Evolutionary conservation across 2,888 invertebrate genomes (phyloP).

Genomic region (Nomada goodeniana): DNA sequence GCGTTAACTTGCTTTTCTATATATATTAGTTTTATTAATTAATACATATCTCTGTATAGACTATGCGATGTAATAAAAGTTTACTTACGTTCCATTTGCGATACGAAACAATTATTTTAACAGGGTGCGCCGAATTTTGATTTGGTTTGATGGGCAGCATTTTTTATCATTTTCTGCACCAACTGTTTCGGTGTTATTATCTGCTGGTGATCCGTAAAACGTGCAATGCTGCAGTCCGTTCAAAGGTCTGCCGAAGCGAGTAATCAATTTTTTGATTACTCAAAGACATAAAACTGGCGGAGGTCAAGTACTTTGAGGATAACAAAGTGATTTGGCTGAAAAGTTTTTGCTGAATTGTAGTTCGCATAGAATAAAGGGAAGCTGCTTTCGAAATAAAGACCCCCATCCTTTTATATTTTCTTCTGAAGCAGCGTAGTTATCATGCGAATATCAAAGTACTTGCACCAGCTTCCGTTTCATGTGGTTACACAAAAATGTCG

Average conservation of each 20-base stretch:
- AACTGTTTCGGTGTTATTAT: too few species aligned
- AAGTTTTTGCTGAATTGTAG: constrained; percentile 1
- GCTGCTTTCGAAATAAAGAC: constrained; percentile 13
- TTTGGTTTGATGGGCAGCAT: too few species aligned
- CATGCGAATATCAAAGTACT: neutral
- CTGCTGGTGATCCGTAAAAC: too few species aligned
- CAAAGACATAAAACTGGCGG: neutral
- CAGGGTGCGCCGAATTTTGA: too few species aligned
- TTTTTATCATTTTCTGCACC: too few species aligned
- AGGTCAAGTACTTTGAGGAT: neutral
- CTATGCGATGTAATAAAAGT: too few species aligned
- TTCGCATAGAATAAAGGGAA: neutral
- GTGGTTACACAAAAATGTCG: neutral
- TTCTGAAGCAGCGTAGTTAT: constrained; percentile 2
- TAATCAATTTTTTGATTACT: neutral
- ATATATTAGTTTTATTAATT: too few species aligned
- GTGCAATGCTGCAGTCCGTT: neutral
- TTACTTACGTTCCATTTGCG: neutral
- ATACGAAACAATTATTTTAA: too few species aligned
- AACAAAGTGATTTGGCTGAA: neutral
- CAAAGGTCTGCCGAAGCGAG: neutral
- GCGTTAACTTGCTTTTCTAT: too few species aligned
- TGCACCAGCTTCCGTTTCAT: neutral
- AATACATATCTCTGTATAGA: too few species aligned
- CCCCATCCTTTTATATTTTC: neutral